Conservation (phyloP, 1,140 invertebrate species). For the Tetramorium parvispinum region DNA sequence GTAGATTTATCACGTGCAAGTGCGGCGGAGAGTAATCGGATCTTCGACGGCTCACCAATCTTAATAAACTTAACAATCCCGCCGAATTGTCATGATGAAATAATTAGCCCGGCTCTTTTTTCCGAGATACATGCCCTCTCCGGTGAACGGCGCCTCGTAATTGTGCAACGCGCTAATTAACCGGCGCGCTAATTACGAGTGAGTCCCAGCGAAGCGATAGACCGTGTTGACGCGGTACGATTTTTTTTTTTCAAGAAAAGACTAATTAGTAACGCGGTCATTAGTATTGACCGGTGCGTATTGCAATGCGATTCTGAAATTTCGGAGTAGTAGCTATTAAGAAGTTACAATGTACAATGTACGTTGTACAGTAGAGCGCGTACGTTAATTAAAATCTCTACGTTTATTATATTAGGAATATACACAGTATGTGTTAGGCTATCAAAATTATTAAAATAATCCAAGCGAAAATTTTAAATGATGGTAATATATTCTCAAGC, state of each 20-base stretch:
- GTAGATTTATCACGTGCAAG: constrained; percentile 71
- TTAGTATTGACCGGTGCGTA: constrained; percentile 45
- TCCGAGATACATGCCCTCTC: neutral
- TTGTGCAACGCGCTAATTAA: constrained; percentile 52
- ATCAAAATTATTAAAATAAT: neutral
- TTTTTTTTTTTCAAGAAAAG: constrained; percentile 42
- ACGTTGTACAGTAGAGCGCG: neutral
- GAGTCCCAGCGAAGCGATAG: constrained; percentile 45
- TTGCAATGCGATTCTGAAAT: neutral
- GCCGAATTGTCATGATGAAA: constrained; percentile 46
- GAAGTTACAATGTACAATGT: neutral
- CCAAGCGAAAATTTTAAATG: neutral
- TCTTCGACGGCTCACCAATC: constrained; percentile 29
- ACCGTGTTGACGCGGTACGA: constrained; percentile 7
- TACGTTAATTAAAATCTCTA: constrained; percentile 28
- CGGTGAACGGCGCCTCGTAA: constrained; percentile 3
- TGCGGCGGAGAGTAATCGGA: constrained; percentile 58
- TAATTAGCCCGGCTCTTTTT: constrained; percentile 41
- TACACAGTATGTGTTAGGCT: no score
- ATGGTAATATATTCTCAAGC: neutral
- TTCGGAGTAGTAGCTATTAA: neutral
- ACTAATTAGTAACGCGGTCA: constrained; percentile 47
- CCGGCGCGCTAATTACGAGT: constrained; percentile 40
- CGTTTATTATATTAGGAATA: neutral
- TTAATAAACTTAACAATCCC: constrained; percentile 48